Evolutionary conservation across 2,888 invertebrate genomes (phyloP).

Genomic region (Drosophila monieri): DNA sequence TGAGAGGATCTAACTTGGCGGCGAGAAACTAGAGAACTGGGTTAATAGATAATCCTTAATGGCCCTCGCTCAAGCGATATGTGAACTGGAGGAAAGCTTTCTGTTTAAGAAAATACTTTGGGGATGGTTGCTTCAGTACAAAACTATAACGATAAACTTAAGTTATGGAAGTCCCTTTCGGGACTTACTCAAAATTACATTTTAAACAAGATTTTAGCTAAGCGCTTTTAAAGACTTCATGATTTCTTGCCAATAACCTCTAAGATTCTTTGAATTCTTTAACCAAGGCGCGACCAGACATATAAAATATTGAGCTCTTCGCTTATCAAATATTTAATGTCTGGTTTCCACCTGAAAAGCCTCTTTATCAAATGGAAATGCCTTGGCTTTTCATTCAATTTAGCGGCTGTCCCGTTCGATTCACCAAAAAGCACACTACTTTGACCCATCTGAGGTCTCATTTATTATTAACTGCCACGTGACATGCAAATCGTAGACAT

Average conservation of each 20-base stretch:
- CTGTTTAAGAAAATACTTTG: not conserved
- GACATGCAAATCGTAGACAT: slow-evolving; percentile 59
- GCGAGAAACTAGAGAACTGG: slow-evolving; percentile 7
- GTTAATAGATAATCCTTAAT: slow-evolving; percentile 19
- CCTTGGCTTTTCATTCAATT: slow-evolving; percentile 1
- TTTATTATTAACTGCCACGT: slow-evolving; percentile 46
- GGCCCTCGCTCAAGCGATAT: not conserved
- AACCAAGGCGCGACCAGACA: not conserved
- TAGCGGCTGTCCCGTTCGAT: slow-evolving; percentile 3
- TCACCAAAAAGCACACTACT: slow-evolving; percentile 1
- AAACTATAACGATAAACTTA: not conserved
- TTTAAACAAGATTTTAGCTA: too few relatives aligned
- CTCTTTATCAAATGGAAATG: slow-evolving; percentile 13
- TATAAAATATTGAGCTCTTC: not conserved
- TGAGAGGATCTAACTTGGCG: not conserved
- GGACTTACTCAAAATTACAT: too few relatives aligned
- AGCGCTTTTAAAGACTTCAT: too few relatives aligned
- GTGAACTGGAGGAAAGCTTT: not conserved
- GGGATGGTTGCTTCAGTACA: not conserved
- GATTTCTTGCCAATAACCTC: too few relatives aligned
- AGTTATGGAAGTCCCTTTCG: not conserved
- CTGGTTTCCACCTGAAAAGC: not conserved
- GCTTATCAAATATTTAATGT: slow-evolving; percentile 3
- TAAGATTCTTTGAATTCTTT: too few relatives aligned
- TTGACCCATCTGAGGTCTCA: slow-evolving; percentile 12